Conservation (phyloP, 2,888 invertebrate species). For the Drosophila dives region DNA sequence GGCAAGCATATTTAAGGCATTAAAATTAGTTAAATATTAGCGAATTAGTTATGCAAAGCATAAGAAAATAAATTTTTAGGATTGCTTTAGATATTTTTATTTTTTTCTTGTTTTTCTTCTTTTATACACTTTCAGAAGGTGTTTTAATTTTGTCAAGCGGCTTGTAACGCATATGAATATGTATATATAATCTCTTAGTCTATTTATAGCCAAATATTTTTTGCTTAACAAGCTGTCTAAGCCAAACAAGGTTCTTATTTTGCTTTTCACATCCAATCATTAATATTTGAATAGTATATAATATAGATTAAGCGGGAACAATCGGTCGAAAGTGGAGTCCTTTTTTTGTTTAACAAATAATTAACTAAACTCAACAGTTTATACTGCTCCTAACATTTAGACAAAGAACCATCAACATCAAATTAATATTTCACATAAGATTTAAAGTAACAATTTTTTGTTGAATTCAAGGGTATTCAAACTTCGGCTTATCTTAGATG, state of each 20-base stretch:
- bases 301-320: not conserved
- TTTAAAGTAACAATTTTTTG: not conserved
- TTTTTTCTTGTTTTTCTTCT: conserved; percentile 14
- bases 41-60: not conserved
- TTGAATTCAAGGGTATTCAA: not conserved
- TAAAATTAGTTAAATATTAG: not conserved
- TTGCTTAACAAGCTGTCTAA: no score
- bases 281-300: not conserved
- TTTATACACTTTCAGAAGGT: not conserved
- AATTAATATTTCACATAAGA: not conserved
- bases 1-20: not conserved
- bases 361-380: not conserved
- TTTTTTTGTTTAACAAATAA: not conserved
- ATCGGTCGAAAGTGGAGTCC: not conserved
- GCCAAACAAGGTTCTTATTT: no score
- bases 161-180: not conserved
- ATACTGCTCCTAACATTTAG: not conserved
- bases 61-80: not conserved
- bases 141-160: not conserved
- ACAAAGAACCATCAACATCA: not conserved
- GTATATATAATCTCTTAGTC: not conserved
- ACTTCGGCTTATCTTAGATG: not conserved
- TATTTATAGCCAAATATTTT: not conserved
- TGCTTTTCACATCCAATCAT: not conserved
- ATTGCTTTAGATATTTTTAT: not conserved